Evolutionary conservation across 64 coral and sea anemone genomes (phyloP).

Genomic region (Catalaphyllia jardinei): DNA sequence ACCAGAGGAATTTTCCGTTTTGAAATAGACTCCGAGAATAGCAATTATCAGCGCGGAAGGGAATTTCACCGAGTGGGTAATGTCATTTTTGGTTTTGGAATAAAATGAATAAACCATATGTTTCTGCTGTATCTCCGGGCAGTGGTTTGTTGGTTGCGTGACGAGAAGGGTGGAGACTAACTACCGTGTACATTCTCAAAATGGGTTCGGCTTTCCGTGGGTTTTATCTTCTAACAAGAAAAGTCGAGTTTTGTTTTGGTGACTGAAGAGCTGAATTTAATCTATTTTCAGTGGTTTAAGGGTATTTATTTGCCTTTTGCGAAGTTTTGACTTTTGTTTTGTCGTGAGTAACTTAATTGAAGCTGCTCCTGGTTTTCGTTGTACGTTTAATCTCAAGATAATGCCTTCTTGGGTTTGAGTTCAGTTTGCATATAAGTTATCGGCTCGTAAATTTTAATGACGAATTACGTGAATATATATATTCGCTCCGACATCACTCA

Average conservation of each 20-base stretch:
- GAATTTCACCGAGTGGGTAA: conserved; percentile 11
- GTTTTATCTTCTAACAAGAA: not conserved
- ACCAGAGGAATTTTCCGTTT: not conserved
- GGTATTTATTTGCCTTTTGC: not conserved
- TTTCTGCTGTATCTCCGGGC: not conserved
- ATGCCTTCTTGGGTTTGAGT: no score
- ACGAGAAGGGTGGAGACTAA: not conserved
- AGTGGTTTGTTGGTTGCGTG: not conserved
- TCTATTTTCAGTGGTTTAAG: not conserved
- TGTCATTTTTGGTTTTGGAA: not conserved
- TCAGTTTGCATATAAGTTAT: no score
- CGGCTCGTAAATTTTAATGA: no score
- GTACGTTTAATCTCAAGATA: no score
- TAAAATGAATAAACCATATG: not conserved
- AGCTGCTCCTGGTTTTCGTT: no score
- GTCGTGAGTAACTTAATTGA: no score
- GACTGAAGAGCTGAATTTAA: not conserved
- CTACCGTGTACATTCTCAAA: not conserved
- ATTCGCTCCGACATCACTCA: no score
- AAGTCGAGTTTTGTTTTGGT: not conserved
- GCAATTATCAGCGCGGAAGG: not conserved
- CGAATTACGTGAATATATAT: no score
- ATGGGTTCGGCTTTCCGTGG: not conserved
- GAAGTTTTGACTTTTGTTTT: no score
- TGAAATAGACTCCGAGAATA: not conserved